Evolutionary conservation across 2,113 vertebrate genomes (phyloP), one percentile per base, ranked within the genome.

Genomic region (Paramisgurnus dabryanus): DNA sequence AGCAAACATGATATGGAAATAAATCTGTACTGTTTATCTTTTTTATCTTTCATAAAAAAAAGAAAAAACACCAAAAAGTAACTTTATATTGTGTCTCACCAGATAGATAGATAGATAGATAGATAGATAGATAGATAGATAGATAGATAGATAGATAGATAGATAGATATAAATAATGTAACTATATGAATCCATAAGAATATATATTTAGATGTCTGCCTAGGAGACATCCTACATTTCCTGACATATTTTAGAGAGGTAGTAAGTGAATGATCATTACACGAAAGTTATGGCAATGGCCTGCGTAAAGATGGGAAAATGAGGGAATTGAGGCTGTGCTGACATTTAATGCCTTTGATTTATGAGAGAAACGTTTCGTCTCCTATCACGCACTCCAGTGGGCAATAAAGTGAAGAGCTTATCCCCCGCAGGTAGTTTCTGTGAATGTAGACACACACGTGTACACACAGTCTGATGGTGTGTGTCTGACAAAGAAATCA

Each of bases 341-440:
- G 77, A 86, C 86, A 86, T 90, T 92, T 88, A 87, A 79, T 75
- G 86, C 74, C 84, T 90, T 90, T 91, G 89, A 92, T 93, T 92
- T 91, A 92, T 85, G 86, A 87, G 82, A 53, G 81, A 85, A 85
- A 80, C 70, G 83, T 90, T 90, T 89, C 84, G 34, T 87, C 85
- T 85, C 80, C 65, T 72, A 6, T 72, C 68, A 84, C 78, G 86
- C 84, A 81, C 84, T 89, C 85, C 60, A 87, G 90, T 84, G 85
- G 83, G 83, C 86, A 89, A 91, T 92, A 88, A 90, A 91, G 86
- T 86, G 80, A 85, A 85, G 82, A 76, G 80, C 86, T 86, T 87
- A 89, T 92, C 82, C 83, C 87, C 87, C 78, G 80, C 87, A 87
- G 87, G 69, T 67, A 82, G 40, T 41, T 63, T 63, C 41, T 47